phyloP scores from a whole-genome alignment of 2,113 vertebrate genomes.

The Nematolebias whitei region DNA sequence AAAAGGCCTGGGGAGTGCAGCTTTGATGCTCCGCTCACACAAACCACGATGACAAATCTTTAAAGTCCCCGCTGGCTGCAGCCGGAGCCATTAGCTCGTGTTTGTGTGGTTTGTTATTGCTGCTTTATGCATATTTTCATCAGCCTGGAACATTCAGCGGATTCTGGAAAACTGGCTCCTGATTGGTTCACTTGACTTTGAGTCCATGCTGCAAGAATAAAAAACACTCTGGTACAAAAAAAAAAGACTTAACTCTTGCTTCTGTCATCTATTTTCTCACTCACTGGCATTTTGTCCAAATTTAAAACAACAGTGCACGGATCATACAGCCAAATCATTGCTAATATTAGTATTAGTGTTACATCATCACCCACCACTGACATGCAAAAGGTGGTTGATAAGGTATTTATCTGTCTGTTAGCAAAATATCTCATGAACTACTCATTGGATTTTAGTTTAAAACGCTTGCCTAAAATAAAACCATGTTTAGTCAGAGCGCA shows the following conservation, averaged over 20 bases:
- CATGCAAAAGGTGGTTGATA: no score
- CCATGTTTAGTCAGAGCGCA: no score
- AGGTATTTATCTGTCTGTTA: no score
- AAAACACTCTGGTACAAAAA: no score
- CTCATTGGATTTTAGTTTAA: no score
- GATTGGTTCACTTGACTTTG: background rate
- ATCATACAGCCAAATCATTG: background rate
- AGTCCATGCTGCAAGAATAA: no score
- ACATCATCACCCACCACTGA: background rate
- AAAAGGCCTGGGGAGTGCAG: constrained; percentile 31
- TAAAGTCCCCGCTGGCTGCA: constrained; percentile 43
- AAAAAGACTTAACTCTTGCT: no score
- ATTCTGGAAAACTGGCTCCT: background rate
- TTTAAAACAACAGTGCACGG: background rate
- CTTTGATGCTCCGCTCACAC: constrained; percentile 62
- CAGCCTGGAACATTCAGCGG: background rate
- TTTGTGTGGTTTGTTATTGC: background rate
- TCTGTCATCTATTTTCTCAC: no score
- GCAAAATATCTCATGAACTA: no score
- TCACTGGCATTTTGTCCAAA: no score
- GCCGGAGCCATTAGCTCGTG: constrained; percentile 5
- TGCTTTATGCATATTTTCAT: background rate
- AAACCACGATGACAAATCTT: constrained; percentile 59
- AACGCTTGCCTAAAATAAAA: no score
- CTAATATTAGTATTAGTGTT: background rate